A percentile compares a stretch with the other conserved stretches of the same genome.
Evolutionary conservation across 2,113 vertebrate genomes (phyloP).

Genomic region (Anarhynchus alexandrinus): DNA sequence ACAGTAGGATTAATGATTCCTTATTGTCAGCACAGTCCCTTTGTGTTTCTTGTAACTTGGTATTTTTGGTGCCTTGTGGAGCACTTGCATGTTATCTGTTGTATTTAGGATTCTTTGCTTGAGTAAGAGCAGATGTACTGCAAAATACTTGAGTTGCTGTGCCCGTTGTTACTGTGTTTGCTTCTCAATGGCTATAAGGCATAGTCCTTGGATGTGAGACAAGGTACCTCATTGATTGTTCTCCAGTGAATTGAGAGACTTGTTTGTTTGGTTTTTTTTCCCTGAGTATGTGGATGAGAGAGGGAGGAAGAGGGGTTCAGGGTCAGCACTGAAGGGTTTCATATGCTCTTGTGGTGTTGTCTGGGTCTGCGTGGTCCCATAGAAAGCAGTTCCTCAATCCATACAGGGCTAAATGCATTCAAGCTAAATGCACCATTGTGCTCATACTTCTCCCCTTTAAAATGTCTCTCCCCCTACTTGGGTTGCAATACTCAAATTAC

Average conservation of each 20-base stretch:
- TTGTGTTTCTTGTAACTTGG: neutral
- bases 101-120: neutral
- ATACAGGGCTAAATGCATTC: rapidly evolving
- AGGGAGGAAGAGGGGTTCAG: neutral
- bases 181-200: neutral
- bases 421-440: neutral
- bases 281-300: neutral
- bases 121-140: neutral
- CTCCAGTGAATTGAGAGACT: neutral
- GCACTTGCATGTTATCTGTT: neutral
- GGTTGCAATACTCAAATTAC: neutral
- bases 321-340: neutral
- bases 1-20: neutral
- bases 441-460: neutral
- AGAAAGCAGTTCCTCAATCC: neutral
- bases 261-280: neutral
- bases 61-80: neutral
- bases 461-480: neutral
- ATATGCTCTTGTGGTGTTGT: neutral
- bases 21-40: neutral
- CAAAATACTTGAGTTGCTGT: neutral
- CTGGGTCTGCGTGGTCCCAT: rapidly evolving
- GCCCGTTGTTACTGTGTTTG: neutral
- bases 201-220: neutral
- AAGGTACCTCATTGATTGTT: neutral